phyloP scores from a whole-genome alignment of 2,797 vertebrate species.

The Poeciliopsis turneri region DNA sequence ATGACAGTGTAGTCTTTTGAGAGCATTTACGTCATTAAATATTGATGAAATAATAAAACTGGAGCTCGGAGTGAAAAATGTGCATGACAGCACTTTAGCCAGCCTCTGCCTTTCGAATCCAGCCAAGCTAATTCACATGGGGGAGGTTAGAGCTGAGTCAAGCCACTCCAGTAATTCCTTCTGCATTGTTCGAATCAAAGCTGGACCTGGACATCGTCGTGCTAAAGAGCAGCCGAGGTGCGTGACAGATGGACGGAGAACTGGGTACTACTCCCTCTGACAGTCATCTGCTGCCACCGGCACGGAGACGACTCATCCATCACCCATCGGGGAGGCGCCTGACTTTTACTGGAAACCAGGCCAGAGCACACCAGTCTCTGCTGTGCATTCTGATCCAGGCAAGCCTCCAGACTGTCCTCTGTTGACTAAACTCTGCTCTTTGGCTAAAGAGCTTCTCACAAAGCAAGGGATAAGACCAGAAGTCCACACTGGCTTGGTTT shows the following conservation, averaged over 20 bases:
- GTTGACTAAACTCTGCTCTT: constrained; percentile 6
- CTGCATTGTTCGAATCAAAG: constrained; percentile 47
- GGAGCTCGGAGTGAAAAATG: constrained; percentile 26
- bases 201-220: constrained; percentile 19
- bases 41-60: constrained; percentile 65
- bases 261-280: neutral
- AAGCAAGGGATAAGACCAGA: neutral
- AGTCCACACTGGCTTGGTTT: neutral
- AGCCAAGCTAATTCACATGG: constrained; percentile 37
- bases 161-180: constrained; percentile 46
- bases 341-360: neutral
- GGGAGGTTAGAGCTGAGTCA: constrained; percentile 54
- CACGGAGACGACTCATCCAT: constrained; percentile 7
- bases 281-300: constrained; percentile 1
- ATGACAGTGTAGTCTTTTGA: constrained; percentile 37
- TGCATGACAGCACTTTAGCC: constrained; percentile 46
- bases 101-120: constrained; percentile 22
- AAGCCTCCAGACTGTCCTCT: constrained; percentile 1
- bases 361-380: neutral
- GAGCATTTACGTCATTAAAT: constrained; percentile 61
- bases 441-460: neutral
- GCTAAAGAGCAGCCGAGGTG: constrained; percentile 23
- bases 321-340: constrained; percentile 6
- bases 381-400: neutral
- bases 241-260: constrained; percentile 11